Evolutionary conservation across 2,113 vertebrate genomes (phyloP), one percentile per base, ranked within the genome.

Genomic region (Melospiza georgiana): DNA sequence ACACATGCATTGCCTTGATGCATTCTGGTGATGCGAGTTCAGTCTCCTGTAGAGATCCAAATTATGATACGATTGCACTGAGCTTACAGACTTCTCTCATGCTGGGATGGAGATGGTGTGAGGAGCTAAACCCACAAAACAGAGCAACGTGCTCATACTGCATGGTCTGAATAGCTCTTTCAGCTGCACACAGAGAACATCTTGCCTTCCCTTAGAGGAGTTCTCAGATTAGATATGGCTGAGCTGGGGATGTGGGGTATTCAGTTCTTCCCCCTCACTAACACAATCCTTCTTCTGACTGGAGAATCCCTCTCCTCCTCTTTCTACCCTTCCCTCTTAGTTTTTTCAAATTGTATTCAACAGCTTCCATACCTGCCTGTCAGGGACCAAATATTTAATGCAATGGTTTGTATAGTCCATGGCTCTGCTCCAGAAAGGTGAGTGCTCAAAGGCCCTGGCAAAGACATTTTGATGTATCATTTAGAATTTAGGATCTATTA

Each of bases 21-120:
- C 31, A 55, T 87, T 89, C 87, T 94, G 80, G 84, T 90, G 90
- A 94, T 93, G 89, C 0, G 48, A 94, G 90, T 93, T 96, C 49
- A 66, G 88, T 39, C 96, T 96, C 97, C 97, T 84, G 96, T 87
- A 94, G 97, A 97, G 97, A 98, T 96, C 95, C 95, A 98, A 98
- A 98, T 98, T 95, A 97, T 96, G 95, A 85, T 91, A 90, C 21
- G 5, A 95, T 94, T 82, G 71, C 96, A 84, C 89, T 71, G 92
- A 95, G 95, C 95, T 96, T 95, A 94, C 84, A 92, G 96, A 93
- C 82, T 77, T 83, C 83, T 68, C 80, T 95, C 97, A 97, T 16
- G 93, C 97, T 98, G 98, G 87, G 96, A 96, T 20, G 76, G 97
- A 96, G 96, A 96, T 91, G 81, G 94, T 84, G 72, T 77, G 89